A percentile compares a stretch with the other conserved stretches of the same genome.
phyloP scores from a whole-genome alignment of 2,797 vertebrate genomes.

The Mus spretus region DNA sequence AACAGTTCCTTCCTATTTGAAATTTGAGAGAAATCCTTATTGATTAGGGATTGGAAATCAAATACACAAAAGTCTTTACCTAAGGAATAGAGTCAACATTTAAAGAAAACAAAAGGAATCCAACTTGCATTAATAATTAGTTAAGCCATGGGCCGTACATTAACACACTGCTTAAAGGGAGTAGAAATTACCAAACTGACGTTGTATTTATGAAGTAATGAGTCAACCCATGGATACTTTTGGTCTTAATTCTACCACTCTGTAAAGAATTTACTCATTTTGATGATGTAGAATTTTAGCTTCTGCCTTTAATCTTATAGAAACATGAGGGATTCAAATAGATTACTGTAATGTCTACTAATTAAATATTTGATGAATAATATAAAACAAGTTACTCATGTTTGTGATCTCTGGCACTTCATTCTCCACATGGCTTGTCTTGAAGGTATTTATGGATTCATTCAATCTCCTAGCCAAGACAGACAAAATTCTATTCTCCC shows the following conservation, averaged over 20 bases:
- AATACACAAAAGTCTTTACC: not conserved
- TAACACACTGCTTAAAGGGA: not conserved
- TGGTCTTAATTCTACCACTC: not conserved
- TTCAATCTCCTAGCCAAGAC: constrained; percentile 24
- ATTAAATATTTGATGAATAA: constrained; percentile 78
- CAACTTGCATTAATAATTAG: not conserved
- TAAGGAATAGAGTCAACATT: not conserved
- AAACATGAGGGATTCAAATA: constrained; percentile 59
- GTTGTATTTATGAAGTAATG: not conserved
- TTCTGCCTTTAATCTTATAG: constrained; percentile 51
- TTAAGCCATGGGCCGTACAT: not conserved
- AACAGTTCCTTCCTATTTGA: not conserved
- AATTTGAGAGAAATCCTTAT: not conserved
- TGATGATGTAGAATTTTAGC: constrained; percentile 17
- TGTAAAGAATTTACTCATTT: not conserved
- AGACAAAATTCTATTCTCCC: not conserved
- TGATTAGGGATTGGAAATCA: not conserved
- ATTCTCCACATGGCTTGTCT: not conserved
- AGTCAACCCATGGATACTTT: not conserved
- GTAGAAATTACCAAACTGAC: not conserved
- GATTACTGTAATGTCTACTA: constrained; percentile 72
- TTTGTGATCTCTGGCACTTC: constrained; percentile 43
- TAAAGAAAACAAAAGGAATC: not conserved
- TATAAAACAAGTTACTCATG: constrained; percentile 57
- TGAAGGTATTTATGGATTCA: constrained; percentile 1